Evolutionary conservation across 2,113 vertebrate genomes (phyloP), one percentile per base, ranked within the genome.

Genomic region (Brienomyrus brachyistius): DNA sequence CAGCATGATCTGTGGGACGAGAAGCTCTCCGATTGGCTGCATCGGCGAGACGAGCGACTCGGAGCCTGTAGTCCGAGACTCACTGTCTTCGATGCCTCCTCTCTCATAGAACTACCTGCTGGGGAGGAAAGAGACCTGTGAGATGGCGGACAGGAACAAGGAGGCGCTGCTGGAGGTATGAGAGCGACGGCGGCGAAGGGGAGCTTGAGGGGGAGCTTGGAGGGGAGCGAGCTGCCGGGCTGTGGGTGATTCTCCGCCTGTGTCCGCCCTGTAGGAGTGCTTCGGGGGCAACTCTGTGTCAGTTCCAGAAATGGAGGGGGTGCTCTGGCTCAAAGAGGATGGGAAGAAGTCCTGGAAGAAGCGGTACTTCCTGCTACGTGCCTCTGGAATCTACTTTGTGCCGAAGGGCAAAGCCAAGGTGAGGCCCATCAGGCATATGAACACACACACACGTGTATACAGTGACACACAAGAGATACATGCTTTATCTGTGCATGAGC

Each of bases 291-390:
- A 96, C 93, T 97, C 98, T 9, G 97, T 99, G 90, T 98, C 98
- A 0, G 98, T 99, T 51, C 98, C 98, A 66, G 98, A 99, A 96
- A 98, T 99, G 93, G 98, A 99, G 92, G 98, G 98, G 84, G 96
- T 98, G 31, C 91, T 99, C 91, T 99, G 98, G 98, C 94, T 99
- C 89, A 99, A 99, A 91, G 98, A 99, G 45, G 98, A 99, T 77
- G 98, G 98, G 70, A 99, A 98, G 92, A 99, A 99, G 93, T 99
- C 98, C 2, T 99, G 98, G 98, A 99, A 99, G 94, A 99, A 99
- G 90, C 97, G 98, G 86, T 99, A 99, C 92, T 99, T 99, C 93
- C 96, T 99, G 77, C 95, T 99, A 85, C 93, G 98, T 90, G 98
- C 98, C 52, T 99, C 98, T 85, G 98, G 98, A 77, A 97, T 99